Conservation (phyloP, 2,113 vertebrate genomes). For the Colaptes auratus region DNA sequence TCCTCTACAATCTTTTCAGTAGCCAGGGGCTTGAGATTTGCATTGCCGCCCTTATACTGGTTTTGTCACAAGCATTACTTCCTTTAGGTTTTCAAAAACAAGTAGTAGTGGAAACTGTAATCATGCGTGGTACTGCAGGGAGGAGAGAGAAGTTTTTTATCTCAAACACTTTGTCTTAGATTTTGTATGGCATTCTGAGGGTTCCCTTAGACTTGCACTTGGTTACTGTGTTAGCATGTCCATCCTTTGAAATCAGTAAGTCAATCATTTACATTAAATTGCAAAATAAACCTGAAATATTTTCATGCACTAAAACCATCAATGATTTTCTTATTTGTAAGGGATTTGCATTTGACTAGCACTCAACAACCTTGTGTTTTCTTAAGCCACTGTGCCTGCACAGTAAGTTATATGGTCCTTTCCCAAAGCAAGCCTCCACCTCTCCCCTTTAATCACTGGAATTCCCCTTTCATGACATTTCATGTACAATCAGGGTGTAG, state of each 20-base stretch:
- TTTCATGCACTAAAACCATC: neutral
- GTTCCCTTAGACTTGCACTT: neutral
- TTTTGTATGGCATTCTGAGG: neutral
- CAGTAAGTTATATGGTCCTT: neutral
- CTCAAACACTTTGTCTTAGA: neutral
- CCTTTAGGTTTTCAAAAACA: neutral
- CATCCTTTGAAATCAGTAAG: neutral
- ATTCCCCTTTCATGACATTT: constrained; percentile 60
- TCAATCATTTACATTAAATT: neutral
- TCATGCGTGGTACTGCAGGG: neutral
- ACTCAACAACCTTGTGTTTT: neutral
- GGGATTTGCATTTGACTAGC: neutral
- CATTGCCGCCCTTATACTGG: neutral
- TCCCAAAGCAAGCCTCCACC: constrained; percentile 16
- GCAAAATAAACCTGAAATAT: constrained; percentile 8
- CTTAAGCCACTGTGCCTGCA: neutral
- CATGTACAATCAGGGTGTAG: neutral
- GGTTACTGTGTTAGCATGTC: neutral
- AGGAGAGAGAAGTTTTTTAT: neutral
- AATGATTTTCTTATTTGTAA: neutral
- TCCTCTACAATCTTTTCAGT: neutral
- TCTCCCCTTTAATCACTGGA: constrained; percentile 14
- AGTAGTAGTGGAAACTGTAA: neutral
- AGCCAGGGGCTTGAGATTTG: neutral
- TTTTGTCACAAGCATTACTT: neutral